Evolutionary conservation across 2,888 invertebrate genomes (phyloP).

Genomic region (Plebejus melissa): DNA sequence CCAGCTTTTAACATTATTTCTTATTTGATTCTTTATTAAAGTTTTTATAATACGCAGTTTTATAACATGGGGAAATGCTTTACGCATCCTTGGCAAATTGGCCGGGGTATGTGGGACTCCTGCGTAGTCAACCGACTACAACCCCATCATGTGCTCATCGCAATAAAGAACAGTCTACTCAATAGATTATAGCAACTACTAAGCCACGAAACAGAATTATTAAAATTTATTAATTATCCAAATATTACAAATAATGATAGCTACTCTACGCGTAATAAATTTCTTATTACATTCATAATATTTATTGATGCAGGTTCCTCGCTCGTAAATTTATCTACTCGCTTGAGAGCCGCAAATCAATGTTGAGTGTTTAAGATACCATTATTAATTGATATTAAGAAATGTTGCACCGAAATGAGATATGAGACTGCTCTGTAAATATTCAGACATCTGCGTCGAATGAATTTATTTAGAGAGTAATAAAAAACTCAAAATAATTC

Average conservation of each 20-base stretch:
- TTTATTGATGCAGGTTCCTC: neutral
- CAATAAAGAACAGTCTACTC: too few relatives aligned
- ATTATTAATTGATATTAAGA: conserved; percentile 16
- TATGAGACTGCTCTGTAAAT: conserved; percentile 4
- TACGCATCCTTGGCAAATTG: too few relatives aligned
- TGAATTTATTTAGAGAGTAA: conserved; percentile 12
- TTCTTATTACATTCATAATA: neutral
- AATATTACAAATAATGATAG: neutral
- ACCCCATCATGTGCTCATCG: too few relatives aligned
- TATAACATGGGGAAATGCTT: too few relatives aligned
- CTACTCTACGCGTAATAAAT: neutral
- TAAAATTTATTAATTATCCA: neutral
- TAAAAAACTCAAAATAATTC: conserved; percentile 10
- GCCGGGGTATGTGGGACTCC: too few relatives aligned
- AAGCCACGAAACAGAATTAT: neutral
- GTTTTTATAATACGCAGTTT: too few relatives aligned
- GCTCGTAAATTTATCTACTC: conserved; percentile 11
- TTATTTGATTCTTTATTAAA: too few relatives aligned
- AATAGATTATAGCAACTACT: too few relatives aligned
- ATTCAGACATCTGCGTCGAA: conserved; percentile 13
- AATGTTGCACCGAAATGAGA: conserved; percentile 9
- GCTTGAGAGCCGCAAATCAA: neutral
- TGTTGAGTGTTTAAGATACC: conserved; percentile 18
- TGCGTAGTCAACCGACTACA: too few relatives aligned
- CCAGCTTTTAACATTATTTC: too few relatives aligned